phyloP scores from a whole-genome alignment of 2,888 invertebrate species.

The Podabrus alpinus region DNA sequence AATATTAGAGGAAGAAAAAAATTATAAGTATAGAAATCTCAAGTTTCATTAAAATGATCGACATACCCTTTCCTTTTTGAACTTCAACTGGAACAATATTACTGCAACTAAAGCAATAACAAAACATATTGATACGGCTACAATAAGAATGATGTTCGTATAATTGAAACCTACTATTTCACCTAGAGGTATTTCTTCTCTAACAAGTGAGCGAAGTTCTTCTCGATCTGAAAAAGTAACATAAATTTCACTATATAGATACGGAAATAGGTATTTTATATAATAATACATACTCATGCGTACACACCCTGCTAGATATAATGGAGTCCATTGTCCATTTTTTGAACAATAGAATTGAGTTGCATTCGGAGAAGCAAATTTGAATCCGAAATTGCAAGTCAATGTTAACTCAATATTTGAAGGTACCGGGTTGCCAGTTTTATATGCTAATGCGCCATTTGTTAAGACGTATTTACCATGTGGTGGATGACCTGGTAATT shows the following conservation, averaged over 20 bases:
- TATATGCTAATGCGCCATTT: not conserved
- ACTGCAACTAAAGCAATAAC: not conserved
- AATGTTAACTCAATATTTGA: not conserved
- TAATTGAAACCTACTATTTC: not conserved
- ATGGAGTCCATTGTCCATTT: not conserved
- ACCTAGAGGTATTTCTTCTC: not conserved
- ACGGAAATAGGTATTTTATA: too few relatives aligned
- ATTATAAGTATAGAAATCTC: not conserved
- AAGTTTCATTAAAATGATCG: not conserved
- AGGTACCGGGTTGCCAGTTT: not conserved
- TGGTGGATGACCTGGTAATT: not conserved
- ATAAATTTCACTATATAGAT: too few relatives aligned
- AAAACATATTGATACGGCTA: not conserved
- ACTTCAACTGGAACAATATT: not conserved
- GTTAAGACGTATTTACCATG: not conserved
- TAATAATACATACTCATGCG: not conserved
- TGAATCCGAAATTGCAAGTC: not conserved
- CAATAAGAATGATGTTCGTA: not conserved
- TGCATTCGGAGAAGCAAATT: not conserved
- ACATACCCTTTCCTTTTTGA: conserved; percentile 41
- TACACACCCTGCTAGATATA: not conserved
- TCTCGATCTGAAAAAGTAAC: too few relatives aligned
- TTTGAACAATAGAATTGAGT: not conserved
- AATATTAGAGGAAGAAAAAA: too few relatives aligned
- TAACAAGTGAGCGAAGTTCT: too few relatives aligned